Evolutionary conservation across 2,888 invertebrate genomes (phyloP), one percentile per base, ranked within the genome.

Genomic region (Hydropsyche betteni): DNA sequence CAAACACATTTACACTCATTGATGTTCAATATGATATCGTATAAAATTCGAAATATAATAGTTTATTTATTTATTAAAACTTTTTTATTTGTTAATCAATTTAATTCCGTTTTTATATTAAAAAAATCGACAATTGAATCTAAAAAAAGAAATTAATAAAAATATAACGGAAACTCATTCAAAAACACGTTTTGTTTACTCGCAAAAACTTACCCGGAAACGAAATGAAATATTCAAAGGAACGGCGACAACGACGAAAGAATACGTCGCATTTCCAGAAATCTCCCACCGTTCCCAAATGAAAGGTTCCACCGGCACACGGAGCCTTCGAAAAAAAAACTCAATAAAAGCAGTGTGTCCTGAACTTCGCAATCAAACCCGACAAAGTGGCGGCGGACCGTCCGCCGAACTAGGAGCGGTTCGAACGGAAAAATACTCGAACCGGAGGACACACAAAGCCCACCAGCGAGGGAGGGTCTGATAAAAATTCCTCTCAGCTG

Each of bases 401-500:
- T 1, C 24, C 24, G 24, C 24, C 24, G 24, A 24, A 24, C 24
- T 24, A 44, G 51, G 69, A 24, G 58, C 16, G 58, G 16, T 24
- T 24, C 24, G 44, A 44, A 44, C 44, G 3, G 58, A 53, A 53
- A 53, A 53, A 44, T 44, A 44, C 44, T 44, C 44, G 44, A 44
- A 53, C 53, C 14, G 53, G n/a, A 53, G 53, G 53, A n/a, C 53
- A 16, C n/a, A n/a, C n/a, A n/a, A 53, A 53, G 12, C 7, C 14
- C 14, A 3, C 53, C 5, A 0, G 12, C 2, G 4, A 24, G 58
- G 58, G 14, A 8, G 8, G 58, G 53, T n/a, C 74, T 76, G 76
- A 76, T 76, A 78, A 76, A 72, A 78, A 76, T 78, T 78, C 78
- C 73, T 69, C 71, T 78, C 78, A 75, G 76, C 75, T 75, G 69